phyloP scores from a whole-genome alignment of 2,888 invertebrate species.

The Ellobium chinense region DNA sequence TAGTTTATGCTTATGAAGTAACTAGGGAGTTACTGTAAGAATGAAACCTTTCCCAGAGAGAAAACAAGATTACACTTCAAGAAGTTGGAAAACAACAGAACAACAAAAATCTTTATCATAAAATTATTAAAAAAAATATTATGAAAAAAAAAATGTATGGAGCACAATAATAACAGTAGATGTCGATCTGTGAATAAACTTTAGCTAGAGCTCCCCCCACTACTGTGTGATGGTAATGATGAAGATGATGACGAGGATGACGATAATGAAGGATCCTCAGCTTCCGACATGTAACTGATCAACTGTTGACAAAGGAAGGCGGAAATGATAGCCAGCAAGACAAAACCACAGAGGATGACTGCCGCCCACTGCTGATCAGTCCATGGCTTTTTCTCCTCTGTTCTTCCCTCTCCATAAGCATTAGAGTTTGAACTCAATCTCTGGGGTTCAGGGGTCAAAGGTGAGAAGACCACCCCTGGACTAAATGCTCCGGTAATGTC shows the following conservation, averaged over 20 bases:
- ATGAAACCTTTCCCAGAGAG: slow-evolving; percentile 1
- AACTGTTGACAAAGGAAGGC: slow-evolving; percentile 83
- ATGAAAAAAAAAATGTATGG: background rate
- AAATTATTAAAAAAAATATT: background rate
- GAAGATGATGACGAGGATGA: background rate
- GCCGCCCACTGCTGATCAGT: slow-evolving; percentile 84
- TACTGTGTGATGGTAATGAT: background rate
- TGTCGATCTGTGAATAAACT: background rate
- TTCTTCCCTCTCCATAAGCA: background rate
- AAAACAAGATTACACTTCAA: slow-evolving; percentile 6
- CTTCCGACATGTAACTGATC: slow-evolving; percentile 50
- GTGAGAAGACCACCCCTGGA: slow-evolving; percentile 83
- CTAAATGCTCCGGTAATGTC: slow-evolving; percentile 87
- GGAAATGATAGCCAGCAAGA: slow-evolving; percentile 83
- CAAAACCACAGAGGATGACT: slow-evolving; percentile 83
- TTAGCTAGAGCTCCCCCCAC: background rate
- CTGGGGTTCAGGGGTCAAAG: slow-evolving; percentile 74
- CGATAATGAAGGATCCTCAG: slow-evolving; percentile 1
- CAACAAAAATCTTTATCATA: background rate
- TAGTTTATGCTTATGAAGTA: too few relatives aligned
- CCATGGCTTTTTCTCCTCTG: slow-evolving; percentile 73
- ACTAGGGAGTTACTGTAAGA: too few relatives aligned
- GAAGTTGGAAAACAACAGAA: background rate
- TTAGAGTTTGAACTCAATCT: slow-evolving; percentile 44
- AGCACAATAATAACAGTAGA: slow-evolving; percentile 1